A percentile compares a stretch with the other conserved stretches of the same genome.
Evolutionary conservation across 2,797 vertebrate species (phyloP).

Genomic region (Leuciscus waleckii): DNA sequence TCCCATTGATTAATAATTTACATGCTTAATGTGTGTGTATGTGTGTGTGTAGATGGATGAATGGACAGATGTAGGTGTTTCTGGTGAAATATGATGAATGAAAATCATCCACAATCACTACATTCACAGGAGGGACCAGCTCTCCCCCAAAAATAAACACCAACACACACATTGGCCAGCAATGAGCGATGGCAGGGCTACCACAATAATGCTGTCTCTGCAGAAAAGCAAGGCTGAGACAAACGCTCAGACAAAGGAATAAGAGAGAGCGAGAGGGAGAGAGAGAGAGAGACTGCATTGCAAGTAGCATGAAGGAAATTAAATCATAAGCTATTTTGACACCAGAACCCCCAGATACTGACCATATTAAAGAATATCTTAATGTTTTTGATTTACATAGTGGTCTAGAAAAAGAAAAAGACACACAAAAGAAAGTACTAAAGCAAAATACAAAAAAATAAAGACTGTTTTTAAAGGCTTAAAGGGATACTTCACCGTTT

Average conservation of each 20-base stretch:
- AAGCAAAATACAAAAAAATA: background rate
- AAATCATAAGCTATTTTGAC: slow-evolving; percentile 22
- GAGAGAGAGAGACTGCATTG: background rate
- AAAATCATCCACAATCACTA: slow-evolving; percentile 2
- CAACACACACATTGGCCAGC: slow-evolving; percentile 21
- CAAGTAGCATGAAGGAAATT: slow-evolving; percentile 6
- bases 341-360: background rate
- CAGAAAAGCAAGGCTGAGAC: slow-evolving; percentile 48
- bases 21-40: background rate
- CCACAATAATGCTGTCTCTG: slow-evolving; percentile 43
- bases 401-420: background rate
- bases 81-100: background rate
- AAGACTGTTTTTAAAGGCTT: background rate
- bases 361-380: background rate
- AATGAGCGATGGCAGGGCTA: slow-evolving; percentile 52
- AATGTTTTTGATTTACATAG: slow-evolving; percentile 11
- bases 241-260: slow-evolving; percentile 49
- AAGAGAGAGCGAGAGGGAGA: background rate
- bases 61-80: background rate
- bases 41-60: background rate
- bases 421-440: background rate
- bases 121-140: slow-evolving; percentile 7
- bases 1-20: background rate
- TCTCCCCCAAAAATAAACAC: slow-evolving; percentile 26
- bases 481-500: too few species aligned